Percentiles rank a stretch among this genome's conserved stretches.
Evolutionary conservation across 2,113 vertebrate genomes (phyloP).

Genomic region (Chelonoidis abingdonii): DNA sequence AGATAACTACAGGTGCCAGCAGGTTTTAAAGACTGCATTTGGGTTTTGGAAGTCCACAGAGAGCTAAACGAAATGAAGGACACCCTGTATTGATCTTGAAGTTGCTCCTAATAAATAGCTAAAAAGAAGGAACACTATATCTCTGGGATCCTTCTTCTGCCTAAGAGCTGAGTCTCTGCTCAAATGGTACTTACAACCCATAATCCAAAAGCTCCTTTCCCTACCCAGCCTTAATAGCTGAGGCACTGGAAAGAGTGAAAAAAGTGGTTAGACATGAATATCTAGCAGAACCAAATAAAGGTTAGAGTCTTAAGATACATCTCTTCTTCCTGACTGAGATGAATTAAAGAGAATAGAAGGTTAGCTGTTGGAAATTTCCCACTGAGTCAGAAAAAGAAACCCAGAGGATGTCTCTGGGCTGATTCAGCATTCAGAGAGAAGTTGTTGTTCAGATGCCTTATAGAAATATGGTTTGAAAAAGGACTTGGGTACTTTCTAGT

Average conservation of each 20-base stretch:
- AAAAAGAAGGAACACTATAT: not conserved
- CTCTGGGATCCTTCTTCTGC: not conserved
- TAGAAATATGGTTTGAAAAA: not conserved
- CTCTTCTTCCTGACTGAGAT: not conserved
- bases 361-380: not conserved
- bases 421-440: not conserved
- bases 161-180: not conserved
- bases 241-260: not conserved
- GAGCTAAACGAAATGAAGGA: rapidly evolving
- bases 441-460: not conserved
- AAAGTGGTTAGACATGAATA: not conserved
- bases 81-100: not conserved
- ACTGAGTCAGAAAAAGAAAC: not conserved
- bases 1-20: not conserved
- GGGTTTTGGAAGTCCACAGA: not conserved
- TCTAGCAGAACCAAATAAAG: not conserved
- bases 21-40: not conserved
- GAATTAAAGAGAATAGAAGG: not conserved
- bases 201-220: not conserved
- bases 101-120: not conserved
- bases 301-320: not conserved
- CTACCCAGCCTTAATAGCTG: not conserved
- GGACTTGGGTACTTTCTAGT: not conserved
- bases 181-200: not conserved
- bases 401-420: not conserved